phyloP scores from a whole-genome alignment of 1,140 invertebrate genomes.

The Mizuhopecten yessoensis region DNA sequence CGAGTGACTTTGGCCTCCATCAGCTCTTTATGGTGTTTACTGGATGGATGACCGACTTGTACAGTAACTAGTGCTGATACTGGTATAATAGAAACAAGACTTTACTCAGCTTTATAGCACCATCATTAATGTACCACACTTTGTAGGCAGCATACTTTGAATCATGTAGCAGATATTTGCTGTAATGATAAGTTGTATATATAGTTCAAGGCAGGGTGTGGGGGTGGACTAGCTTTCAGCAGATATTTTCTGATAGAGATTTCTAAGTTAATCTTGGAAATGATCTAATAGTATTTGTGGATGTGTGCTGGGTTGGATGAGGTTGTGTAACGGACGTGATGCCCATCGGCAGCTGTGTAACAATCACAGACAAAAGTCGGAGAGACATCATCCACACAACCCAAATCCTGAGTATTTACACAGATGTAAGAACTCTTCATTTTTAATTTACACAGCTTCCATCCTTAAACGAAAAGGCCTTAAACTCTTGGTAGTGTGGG shows the following conservation, averaged over 20 bases:
- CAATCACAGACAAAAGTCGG: not conserved
- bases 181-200: not conserved
- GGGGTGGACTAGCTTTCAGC: not conserved
- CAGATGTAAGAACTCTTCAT: not conserved
- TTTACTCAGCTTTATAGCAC: no score
- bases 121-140: no score
- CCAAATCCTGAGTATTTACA: not conserved
- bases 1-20: no score
- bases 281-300: not conserved
- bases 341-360: not conserved
- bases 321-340: not conserved
- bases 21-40: no score
- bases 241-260: not conserved
- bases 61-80: no score
- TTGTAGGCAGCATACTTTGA: no score
- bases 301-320: not conserved
- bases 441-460: not conserved
- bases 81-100: no score
- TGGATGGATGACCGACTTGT: no score
- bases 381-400: not conserved
- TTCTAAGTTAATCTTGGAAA: not conserved
- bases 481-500: not conserved
- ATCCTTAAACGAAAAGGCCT: not conserved
- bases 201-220: slow-evolving; percentile 2
- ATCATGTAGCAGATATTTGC: not conserved